A percentile compares a stretch with the other conserved stretches of the same genome.
phyloP scores from a whole-genome alignment of 2,888 invertebrate genomes.

The Cataglyphis albicans region DNA sequence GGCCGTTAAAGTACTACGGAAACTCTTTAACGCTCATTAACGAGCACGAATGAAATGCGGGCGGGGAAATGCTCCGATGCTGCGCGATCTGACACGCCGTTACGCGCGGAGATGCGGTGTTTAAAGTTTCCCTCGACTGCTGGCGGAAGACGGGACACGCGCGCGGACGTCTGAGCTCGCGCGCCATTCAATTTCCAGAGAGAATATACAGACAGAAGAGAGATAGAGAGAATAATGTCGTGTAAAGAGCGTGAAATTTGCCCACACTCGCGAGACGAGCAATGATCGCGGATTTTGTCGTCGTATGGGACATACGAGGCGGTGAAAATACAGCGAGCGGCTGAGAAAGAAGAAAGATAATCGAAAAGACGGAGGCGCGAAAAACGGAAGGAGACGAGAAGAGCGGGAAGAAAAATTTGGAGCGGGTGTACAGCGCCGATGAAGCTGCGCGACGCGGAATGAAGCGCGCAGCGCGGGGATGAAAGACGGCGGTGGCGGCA shows the following conservation, averaged over 20 bases:
- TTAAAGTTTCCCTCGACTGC: slow-evolving; percentile 35
- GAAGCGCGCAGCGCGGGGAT: slow-evolving; percentile 39
- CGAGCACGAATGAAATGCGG: slow-evolving; percentile 25
- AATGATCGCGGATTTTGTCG: slow-evolving; percentile 1
- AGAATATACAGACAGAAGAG: not conserved
- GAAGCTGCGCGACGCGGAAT: slow-evolving; percentile 11
- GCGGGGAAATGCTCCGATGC: not conserved
- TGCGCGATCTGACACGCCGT: slow-evolving; percentile 24
- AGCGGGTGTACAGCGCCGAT: slow-evolving; percentile 16
- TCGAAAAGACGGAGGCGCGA: not conserved
- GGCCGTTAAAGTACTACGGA: not conserved
- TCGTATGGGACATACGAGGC: slow-evolving; percentile 13
- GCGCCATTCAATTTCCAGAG: slow-evolving; percentile 32
- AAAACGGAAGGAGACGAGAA: slow-evolving; percentile 35
- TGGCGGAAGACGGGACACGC: slow-evolving; percentile 19
- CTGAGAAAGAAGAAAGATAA: not conserved
- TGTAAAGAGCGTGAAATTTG: slow-evolving; percentile 71
- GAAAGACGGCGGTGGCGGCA: slow-evolving; percentile 19
- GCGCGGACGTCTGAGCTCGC: slow-evolving; percentile 1
- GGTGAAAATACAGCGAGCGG: not conserved
- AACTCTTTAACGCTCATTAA: slow-evolving; percentile 43
- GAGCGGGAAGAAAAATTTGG: slow-evolving; percentile 40
- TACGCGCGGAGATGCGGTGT: slow-evolving; percentile 14
- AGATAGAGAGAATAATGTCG: slow-evolving; percentile 20
- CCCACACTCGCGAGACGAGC: slow-evolving; percentile 43